Evolutionary conservation across 2,113 vertebrate genomes (phyloP).

Genomic region (Phasianus colchicus): DNA sequence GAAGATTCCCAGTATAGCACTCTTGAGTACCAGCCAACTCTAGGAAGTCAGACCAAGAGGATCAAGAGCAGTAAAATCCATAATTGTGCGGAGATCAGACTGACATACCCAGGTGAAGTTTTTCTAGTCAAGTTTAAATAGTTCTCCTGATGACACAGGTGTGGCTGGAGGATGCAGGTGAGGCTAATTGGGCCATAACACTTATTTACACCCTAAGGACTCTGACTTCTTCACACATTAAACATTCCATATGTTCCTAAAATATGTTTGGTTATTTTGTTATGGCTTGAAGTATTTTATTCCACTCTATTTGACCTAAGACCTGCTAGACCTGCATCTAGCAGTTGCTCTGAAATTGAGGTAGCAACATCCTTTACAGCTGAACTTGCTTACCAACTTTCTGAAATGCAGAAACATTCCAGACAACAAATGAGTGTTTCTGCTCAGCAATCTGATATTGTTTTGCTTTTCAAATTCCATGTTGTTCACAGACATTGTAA

Average conservation of each 20-base stretch:
- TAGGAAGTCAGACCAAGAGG: neutral
- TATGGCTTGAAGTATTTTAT: neutral
- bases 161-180: neutral
- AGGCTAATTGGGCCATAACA: neutral
- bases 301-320: neutral
- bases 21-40: neutral
- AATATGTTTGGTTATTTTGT: neutral
- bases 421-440: neutral
- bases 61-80: neutral
- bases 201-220: neutral
- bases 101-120: neutral
- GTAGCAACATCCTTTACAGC: neutral
- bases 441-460: neutral
- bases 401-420: neutral
- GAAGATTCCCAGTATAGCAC: neutral
- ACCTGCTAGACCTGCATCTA: neutral
- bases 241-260: neutral
- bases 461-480: neutral
- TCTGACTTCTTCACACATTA: neutral
- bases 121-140: neutral
- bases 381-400: neutral
- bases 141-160: neutral
- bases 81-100: neutral
- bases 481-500: neutral
- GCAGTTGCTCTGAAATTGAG: neutral